Conservation (phyloP, 2,113 vertebrate species). For the Pycnonotus jocosus region DNA sequence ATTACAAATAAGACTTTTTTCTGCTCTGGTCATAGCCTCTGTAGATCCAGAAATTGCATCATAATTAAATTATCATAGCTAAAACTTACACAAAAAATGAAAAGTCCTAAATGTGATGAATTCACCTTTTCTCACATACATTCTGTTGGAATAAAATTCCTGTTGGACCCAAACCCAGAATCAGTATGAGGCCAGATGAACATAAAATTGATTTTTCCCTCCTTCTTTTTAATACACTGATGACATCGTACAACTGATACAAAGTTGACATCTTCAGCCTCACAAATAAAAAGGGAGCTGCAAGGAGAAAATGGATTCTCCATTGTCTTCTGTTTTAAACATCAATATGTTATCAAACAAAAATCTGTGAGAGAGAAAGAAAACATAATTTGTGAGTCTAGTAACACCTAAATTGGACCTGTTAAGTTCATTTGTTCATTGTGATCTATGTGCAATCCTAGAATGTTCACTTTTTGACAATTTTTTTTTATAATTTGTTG, state of each 20-base stretch:
- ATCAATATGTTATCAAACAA: not conserved
- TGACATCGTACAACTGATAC: not conserved
- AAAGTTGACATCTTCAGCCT: not conserved
- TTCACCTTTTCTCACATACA: too few relatives aligned
- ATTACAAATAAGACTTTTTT: too few relatives aligned
- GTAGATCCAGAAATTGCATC: too few relatives aligned
- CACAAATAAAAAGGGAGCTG: not conserved
- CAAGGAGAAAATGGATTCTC: not conserved
- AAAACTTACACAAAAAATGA: too few relatives aligned
- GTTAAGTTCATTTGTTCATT: not conserved
- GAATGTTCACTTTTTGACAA: not conserved
- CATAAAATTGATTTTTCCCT: not conserved
- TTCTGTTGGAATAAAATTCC: too few relatives aligned
- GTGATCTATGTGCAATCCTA: not conserved
- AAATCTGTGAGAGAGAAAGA: not conserved
- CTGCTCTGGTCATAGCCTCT: too few relatives aligned
- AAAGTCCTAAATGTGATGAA: too few relatives aligned
- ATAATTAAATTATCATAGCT: too few relatives aligned
- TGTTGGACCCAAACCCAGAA: too few relatives aligned
- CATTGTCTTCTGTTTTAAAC: not conserved
- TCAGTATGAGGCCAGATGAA: too few relatives aligned
- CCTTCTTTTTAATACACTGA: not conserved
- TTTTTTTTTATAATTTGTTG: accelerated
- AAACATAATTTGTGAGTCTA: not conserved
- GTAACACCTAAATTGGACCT: not conserved